Evolutionary conservation across 2,113 vertebrate genomes (phyloP).

Genomic region (Thymallus thymallus): DNA sequence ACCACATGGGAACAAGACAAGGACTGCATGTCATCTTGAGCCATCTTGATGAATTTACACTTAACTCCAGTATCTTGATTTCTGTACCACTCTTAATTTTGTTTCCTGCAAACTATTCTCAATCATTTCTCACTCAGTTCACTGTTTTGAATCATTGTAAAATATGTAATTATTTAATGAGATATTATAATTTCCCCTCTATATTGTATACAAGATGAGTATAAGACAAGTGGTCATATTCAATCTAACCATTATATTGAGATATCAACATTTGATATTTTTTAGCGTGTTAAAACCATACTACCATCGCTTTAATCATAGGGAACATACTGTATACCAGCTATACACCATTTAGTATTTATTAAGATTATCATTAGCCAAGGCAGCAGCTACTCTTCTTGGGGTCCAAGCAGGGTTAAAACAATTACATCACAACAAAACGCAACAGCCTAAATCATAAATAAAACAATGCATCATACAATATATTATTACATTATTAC

Average conservation of each 20-base stretch:
- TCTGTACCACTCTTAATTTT: conserved; percentile 50
- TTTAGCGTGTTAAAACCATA: conserved; percentile 35
- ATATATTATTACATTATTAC: too few relatives aligned
- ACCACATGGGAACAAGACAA: conserved; percentile 49
- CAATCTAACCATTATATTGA: conserved; percentile 12
- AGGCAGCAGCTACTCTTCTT: too few relatives aligned
- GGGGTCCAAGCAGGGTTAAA: too few relatives aligned
- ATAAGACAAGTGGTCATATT: conserved; percentile 33
- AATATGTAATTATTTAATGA: conserved; percentile 65
- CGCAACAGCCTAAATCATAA: too few relatives aligned
- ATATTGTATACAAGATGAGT: conserved; percentile 64
- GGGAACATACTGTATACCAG: conserved; percentile 52
- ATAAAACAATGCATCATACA: too few relatives aligned
- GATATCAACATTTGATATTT: neutral
- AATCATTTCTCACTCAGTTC: conserved; percentile 35
- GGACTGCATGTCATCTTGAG: conserved; percentile 64
- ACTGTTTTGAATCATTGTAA: conserved; percentile 42
- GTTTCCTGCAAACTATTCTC: conserved; percentile 32
- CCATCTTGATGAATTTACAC: conserved; percentile 42
- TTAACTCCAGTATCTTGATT: conserved; percentile 35
- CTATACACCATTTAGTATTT: conserved; percentile 30
- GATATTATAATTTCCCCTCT: conserved; percentile 61
- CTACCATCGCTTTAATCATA: conserved; percentile 41
- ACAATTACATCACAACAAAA: too few relatives aligned
- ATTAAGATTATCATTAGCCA: too few relatives aligned